These are phyloP conservation scores for Tethea ocularis DNA, from an alignment of 2,888 invertebrate species.

Conservation along the genomic window DNA sequence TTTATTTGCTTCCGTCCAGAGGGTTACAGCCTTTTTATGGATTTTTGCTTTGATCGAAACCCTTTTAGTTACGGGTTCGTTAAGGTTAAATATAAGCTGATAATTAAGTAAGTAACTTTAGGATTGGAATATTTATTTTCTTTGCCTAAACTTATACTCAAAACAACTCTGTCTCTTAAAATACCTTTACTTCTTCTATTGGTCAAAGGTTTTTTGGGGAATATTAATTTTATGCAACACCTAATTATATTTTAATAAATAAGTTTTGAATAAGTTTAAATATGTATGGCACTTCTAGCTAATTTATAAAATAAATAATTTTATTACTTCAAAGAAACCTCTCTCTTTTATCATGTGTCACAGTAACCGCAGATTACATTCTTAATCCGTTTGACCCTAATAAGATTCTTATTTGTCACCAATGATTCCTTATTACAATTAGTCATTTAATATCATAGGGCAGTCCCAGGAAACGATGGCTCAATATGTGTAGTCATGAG, in stretches of 20 bases:
- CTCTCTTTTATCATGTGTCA: not conserved
- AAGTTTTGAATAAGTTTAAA: no score
- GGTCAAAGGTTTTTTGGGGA: no score
- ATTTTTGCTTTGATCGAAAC: constrained; percentile 18
- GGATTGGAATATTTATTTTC: not conserved
- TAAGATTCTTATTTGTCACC: constrained; percentile 21
- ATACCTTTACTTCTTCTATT: no score
- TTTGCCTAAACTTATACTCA: no score
- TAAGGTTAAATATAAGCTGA: not conserved
- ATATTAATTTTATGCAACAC: no score
- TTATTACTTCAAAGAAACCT: constrained; percentile 1
- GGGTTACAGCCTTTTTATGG: constrained; percentile 35
- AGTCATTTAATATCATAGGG: constrained; percentile 18
- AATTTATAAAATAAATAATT: not conserved
- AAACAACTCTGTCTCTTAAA: no score
- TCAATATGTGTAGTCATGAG: no score
- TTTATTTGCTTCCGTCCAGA: constrained; percentile 69
- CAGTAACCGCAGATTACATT: not conserved
- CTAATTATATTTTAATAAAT: no score
- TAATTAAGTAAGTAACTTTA: constrained; percentile 1
- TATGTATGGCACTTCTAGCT: no score
- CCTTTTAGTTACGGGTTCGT: constrained; percentile 7
- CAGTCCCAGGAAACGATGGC: no score
- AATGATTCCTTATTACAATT: constrained; percentile 31
- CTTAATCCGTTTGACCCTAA: not conserved